A percentile compares a stretch with the other conserved stretches of the same genome.
Conservation (phyloP, 2,113 vertebrate species). For the Pomatostomus ruficeps region DNA sequence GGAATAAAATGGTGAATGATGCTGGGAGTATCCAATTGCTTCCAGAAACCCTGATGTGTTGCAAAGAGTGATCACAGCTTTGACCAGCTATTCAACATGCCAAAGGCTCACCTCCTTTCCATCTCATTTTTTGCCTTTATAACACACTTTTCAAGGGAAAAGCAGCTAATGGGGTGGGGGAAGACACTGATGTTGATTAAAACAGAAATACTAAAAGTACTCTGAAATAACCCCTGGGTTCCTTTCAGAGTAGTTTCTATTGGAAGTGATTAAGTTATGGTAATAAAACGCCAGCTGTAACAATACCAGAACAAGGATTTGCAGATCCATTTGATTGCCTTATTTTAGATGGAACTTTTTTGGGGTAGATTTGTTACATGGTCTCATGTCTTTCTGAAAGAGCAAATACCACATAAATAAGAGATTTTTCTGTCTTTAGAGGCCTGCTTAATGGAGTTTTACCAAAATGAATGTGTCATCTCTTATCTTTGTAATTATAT, state of each 20-base stretch:
- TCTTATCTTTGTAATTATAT: conserved; percentile 9
- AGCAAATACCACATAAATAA: background rate
- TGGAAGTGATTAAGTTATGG: background rate
- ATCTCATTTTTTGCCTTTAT: background rate
- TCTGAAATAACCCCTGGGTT: background rate
- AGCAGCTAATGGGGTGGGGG: background rate
- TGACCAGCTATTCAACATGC: background rate
- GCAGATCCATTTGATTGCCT: background rate
- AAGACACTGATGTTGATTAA: background rate
- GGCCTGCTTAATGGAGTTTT: background rate
- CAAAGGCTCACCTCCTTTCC: background rate
- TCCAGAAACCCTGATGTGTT: background rate
- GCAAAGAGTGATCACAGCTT: accelerated
- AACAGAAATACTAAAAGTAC: background rate
- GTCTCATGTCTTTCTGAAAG: background rate
- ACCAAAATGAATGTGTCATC: background rate
- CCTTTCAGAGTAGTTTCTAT: background rate
- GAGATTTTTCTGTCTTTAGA: background rate
- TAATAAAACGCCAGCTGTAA: background rate
- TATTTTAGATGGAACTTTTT: background rate
- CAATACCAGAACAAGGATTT: background rate
- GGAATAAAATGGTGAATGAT: background rate
- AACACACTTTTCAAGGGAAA: background rate
- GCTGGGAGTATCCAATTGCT: accelerated
- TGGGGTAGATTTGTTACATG: background rate